Percentiles rank a stretch among this genome's conserved stretches.
Conservation (phyloP, 2,113 vertebrate genomes). For the Datnioides undecimradiatus region DNA sequence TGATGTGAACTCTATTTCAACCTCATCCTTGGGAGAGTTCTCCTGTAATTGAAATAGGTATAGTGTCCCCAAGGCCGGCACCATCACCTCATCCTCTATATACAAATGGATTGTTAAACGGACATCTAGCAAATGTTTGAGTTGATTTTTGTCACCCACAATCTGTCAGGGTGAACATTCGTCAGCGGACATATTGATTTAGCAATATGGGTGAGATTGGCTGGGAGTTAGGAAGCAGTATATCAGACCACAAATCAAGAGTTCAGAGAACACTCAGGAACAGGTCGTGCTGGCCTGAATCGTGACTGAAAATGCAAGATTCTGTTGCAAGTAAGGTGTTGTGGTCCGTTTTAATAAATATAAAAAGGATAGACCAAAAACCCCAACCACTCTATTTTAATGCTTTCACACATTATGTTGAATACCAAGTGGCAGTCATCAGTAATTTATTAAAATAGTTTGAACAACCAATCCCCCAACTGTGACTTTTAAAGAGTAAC, state of each 20-base stretch:
- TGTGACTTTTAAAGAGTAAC: slow-evolving; percentile 4
- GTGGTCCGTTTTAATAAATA: not conserved
- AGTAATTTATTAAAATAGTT: not conserved
- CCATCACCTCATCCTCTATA: slow-evolving; percentile 59
- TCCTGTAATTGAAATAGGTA: slow-evolving; percentile 62
- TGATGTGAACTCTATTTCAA: slow-evolving; percentile 63
- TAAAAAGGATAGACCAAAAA: not conserved
- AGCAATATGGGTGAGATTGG: slow-evolving; percentile 78
- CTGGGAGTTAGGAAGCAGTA: slow-evolving; percentile 72
- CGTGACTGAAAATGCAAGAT: slow-evolving; percentile 22
- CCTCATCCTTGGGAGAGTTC: slow-evolving; percentile 48
- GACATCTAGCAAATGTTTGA: slow-evolving; percentile 75
- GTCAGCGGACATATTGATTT: slow-evolving; percentile 78
- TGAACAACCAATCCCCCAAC: not conserved
- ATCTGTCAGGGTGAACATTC: slow-evolving; percentile 73
- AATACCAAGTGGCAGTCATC: not conserved
- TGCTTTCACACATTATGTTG: not conserved
- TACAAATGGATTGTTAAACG: slow-evolving; percentile 77
- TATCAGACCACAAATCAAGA: slow-evolving; percentile 76
- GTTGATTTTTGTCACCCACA: slow-evolving; percentile 73
- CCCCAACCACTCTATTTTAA: not conserved
- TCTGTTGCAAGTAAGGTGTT: not conserved
- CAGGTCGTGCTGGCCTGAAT: slow-evolving; percentile 40
- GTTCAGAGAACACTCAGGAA: slow-evolving; percentile 55
- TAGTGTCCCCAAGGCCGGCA: slow-evolving; percentile 31